These are phyloP conservation scores for Lydus trimaculatus DNA, from an alignment of 2,888 invertebrate genomes.

Conservation along the genomic window DNA sequence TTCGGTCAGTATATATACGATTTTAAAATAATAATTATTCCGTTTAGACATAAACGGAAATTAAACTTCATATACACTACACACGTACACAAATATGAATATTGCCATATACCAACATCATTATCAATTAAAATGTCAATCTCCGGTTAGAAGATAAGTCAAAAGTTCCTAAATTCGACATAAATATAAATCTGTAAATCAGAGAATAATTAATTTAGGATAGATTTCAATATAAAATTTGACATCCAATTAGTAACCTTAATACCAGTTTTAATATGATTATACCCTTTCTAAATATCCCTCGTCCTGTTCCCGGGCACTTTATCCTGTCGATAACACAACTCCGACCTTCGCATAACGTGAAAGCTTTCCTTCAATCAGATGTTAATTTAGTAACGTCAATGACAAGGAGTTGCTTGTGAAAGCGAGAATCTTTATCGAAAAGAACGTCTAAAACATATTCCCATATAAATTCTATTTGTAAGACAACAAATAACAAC, in stretches of 20 bases:
- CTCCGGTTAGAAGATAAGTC: conserved; percentile 39
- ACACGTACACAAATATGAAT: conserved; percentile 18
- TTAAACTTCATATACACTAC: conserved; percentile 23
- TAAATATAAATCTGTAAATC: neutral
- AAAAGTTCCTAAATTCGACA: neutral
- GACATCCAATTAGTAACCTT: conserved; percentile 54
- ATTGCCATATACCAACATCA: conserved; percentile 26
- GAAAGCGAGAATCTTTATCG: neutral
- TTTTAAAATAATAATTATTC: neutral
- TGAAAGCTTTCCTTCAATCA: conserved; percentile 37
- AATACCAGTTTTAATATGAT: no score
- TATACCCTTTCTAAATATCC: conserved; percentile 25
- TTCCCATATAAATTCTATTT: no score
- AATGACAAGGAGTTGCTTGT: conserved; percentile 9
- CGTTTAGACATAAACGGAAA: conserved; percentile 33
- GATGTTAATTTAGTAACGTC: conserved; percentile 36
- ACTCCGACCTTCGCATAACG: conserved; percentile 38
- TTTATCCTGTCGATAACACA: conserved; percentile 47
- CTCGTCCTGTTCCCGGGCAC: neutral
- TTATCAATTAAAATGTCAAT: conserved; percentile 51
- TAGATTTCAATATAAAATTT: conserved; percentile 23
- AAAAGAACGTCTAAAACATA: neutral
- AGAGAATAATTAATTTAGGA: neutral
- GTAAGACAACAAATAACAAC: neutral
- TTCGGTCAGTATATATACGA: conserved; percentile 78